phyloP scores from a whole-genome alignment of 2,797 vertebrate genomes.

The Sebastes steindachneri region DNA sequence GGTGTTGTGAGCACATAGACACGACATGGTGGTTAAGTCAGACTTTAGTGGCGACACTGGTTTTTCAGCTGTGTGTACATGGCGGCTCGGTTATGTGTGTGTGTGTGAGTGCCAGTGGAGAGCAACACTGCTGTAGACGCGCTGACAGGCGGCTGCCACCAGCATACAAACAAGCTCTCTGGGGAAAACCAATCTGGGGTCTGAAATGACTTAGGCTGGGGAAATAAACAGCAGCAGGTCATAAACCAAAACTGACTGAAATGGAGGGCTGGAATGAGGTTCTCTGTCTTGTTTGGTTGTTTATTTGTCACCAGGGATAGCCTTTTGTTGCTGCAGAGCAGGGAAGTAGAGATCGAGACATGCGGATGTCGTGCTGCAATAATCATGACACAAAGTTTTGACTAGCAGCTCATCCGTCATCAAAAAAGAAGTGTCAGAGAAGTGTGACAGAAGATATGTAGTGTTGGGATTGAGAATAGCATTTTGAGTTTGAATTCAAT shows the following conservation, averaged over 20 bases:
- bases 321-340: constrained; percentile 22
- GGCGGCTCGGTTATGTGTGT: not conserved
- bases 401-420: constrained; percentile 17
- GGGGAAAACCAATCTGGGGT: constrained; percentile 64
- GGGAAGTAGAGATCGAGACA: constrained; percentile 6
- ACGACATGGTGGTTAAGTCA: constrained; percentile 23
- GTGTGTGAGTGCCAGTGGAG: not conserved
- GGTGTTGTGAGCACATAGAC: not conserved
- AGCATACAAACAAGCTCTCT: constrained; percentile 71
- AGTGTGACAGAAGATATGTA: not conserved
- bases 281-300: constrained; percentile 53
- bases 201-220: constrained; percentile 62
- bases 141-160: constrained; percentile 56
- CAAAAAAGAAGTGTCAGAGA: not conserved
- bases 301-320: constrained; percentile 51
- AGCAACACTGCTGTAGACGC: not conserved
- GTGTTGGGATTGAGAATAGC: not conserved
- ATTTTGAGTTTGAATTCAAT: not conserved
- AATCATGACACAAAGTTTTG: constrained; percentile 35
- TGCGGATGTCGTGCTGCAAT: constrained; percentile 41
- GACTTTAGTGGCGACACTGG: constrained; percentile 23
- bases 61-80: constrained; percentile 27
- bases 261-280: constrained; percentile 51
- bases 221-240: constrained; percentile 70
- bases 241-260: constrained; percentile 69